Evolutionary conservation across 2,113 vertebrate genomes (phyloP).

Genomic region (Elephantulus edwardii): DNA sequence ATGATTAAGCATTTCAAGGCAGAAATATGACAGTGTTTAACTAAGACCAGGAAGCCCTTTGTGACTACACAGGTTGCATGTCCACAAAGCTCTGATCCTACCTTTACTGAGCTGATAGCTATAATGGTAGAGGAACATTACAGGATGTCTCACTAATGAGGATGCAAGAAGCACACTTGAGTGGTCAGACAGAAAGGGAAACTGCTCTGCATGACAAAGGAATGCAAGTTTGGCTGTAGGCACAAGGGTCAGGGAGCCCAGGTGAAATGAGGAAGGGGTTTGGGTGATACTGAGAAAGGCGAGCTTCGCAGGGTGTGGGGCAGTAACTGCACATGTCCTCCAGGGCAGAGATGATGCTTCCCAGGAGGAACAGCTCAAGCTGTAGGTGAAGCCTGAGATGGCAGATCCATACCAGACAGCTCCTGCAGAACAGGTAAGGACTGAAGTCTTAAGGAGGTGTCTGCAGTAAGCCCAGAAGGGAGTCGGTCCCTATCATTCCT

Average conservation of each 20-base stretch:
- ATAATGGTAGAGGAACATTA: neutral
- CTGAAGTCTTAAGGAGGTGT: neutral
- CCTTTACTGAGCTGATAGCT: accelerated
- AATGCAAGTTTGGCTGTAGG: neutral
- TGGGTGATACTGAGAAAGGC: neutral
- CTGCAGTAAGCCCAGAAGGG: neutral
- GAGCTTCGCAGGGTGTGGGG: neutral
- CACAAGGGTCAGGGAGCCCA: too few relatives aligned
- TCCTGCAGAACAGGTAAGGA: neutral
- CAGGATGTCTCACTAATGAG: neutral
- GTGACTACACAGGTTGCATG: accelerated
- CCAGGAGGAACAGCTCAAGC: neutral
- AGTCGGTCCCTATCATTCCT: neutral
- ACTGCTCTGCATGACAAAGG: neutral
- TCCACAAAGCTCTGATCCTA: neutral
- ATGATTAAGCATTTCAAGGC: conserved; percentile 1
- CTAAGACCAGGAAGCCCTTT: neutral
- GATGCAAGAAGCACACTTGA: neutral
- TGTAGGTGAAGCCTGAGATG: neutral
- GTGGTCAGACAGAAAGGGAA: neutral
- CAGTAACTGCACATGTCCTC: neutral
- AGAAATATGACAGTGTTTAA: neutral
- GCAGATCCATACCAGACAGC: neutral
- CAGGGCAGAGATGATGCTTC: neutral
- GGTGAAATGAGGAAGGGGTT: too few relatives aligned